Percentiles rank a stretch among this genome's conserved stretches.
These are phyloP conservation scores for Sminthopsis crassicaudata DNA, from an alignment of 2,113 vertebrate species.

Conservation along the genomic window DNA sequence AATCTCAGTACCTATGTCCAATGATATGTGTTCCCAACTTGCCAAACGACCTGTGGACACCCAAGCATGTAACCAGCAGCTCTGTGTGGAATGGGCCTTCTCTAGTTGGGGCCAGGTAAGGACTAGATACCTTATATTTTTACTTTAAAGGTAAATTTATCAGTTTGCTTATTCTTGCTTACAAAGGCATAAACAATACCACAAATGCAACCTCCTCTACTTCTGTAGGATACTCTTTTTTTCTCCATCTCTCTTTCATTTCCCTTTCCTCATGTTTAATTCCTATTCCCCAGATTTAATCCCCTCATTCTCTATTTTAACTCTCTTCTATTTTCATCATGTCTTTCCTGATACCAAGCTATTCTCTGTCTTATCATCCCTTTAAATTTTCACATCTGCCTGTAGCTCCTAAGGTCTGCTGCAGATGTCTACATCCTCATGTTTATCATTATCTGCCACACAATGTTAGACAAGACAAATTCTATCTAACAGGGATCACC, in stretches of 20 bases:
- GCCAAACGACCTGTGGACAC: constrained; percentile 88
- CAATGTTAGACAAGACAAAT: not conserved
- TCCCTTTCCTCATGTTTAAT: not conserved
- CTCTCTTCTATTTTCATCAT: not conserved
- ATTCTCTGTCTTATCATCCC: not conserved
- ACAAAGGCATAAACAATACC: not conserved
- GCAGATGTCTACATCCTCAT: not conserved
- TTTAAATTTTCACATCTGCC: too few relatives aligned
- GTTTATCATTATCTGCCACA: not conserved
- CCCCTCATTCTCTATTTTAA: not conserved
- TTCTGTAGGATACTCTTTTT: not conserved
- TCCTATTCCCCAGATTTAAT: not conserved
- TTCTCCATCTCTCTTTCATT: not conserved
- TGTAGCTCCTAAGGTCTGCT: not conserved
- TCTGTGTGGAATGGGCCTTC: constrained; percentile 90
- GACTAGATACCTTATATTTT: not conserved
- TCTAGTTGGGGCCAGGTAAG: constrained; percentile 93
- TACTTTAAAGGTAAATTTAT: constrained; percentile 7
- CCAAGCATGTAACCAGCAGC: constrained; percentile 88
- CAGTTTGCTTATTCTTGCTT: not conserved
- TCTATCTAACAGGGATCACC: not conserved
- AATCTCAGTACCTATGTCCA: constrained; percentile 79
- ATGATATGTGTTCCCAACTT: constrained; percentile 80
- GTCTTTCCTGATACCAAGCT: not conserved
- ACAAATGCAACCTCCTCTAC: not conserved